Evolutionary conservation across 2,797 vertebrate genomes (phyloP).

Genomic region (Geotria australis): DNA sequence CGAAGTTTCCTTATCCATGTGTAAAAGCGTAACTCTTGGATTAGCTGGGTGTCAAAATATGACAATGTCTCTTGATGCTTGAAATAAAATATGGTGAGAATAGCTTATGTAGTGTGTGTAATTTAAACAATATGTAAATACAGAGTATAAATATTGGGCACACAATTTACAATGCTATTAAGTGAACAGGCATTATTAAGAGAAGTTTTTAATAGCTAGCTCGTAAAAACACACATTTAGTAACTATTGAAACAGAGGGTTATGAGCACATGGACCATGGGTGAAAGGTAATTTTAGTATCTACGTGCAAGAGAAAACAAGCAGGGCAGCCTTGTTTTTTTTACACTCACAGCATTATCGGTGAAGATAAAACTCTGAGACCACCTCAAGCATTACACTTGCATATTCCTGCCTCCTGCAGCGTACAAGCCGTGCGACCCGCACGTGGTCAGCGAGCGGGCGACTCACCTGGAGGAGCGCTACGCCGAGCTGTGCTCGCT

Average conservation of each 20-base stretch:
- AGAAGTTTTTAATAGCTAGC: no score
- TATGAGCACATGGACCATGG: no score
- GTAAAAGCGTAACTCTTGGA: no score
- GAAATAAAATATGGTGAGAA: neutral
- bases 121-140: neutral
- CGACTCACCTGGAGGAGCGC: constrained; percentile 88
- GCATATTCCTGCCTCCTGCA: constrained; percentile 6
- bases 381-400: no score
- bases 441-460: constrained; percentile 64
- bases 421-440: constrained; percentile 90
- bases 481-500: constrained; percentile 80
- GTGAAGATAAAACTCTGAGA: no score
- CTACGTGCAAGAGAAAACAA: no score
- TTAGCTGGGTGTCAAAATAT: no score
- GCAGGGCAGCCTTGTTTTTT: neutral
- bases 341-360: neutral
- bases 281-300: no score
- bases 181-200: no score
- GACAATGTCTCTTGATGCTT: neutral
- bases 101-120: neutral
- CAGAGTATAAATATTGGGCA: neutral
- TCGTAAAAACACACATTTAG: no score
- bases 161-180: neutral
- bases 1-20: no score
- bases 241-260: no score